These are phyloP conservation scores for Calonectris borealis DNA, from an alignment of 2,113 vertebrate species.

Conservation along the genomic window DNA sequence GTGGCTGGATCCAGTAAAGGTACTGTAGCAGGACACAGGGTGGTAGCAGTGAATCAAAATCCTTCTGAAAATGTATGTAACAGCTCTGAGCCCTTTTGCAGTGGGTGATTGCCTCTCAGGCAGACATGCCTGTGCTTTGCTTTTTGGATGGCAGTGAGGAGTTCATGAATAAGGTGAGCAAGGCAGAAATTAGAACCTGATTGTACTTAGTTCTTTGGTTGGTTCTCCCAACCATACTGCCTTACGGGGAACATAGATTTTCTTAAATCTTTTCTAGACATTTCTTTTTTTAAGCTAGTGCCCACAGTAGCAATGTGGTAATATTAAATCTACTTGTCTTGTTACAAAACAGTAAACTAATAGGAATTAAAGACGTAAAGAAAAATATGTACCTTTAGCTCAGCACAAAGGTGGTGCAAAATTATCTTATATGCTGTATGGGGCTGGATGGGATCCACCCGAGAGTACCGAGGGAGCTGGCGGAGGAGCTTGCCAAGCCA, in stretches of 20 bases:
- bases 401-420: background rate
- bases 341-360: background rate
- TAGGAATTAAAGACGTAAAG: background rate
- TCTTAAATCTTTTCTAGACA: background rate
- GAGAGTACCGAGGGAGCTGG: too few species aligned
- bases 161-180: constrained; percentile 36
- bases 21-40: background rate
- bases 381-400: background rate
- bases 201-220: background rate
- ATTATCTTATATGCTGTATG: background rate
- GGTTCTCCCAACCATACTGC: background rate
- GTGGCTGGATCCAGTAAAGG: background rate
- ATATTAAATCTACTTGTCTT: background rate
- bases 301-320: background rate
- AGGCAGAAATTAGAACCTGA: background rate
- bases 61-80: constrained; percentile 12
- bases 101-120: constrained; percentile 54
- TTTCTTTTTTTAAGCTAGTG: background rate
- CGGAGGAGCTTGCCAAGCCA: too few species aligned
- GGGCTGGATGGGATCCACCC: too few species aligned
- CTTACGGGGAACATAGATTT: background rate
- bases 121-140: constrained; percentile 46
- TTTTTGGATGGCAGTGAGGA: constrained; percentile 53
- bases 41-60: constrained; percentile 51
- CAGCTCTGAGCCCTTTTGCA: constrained; percentile 61